Base-by-base conservation (phyloP, 2,113 vertebrate species). In the Oreochromis niloticus region DNA sequence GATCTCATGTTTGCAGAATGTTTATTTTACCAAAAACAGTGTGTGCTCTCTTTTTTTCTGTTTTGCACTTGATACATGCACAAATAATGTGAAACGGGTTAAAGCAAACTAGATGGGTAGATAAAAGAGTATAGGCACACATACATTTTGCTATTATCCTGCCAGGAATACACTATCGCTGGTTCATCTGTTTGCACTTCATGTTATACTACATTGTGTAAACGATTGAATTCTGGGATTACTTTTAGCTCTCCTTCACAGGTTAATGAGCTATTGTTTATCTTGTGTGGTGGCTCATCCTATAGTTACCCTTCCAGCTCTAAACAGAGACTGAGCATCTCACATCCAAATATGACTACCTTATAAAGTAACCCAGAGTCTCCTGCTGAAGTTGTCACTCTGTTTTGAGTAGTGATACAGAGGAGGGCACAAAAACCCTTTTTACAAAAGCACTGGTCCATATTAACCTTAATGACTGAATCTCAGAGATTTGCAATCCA, bases 1-100 rank as follows among this genome's bases (percentile, higher is more conserved):
- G 80, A 89, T 83, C 81, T 87, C 89, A 90, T 80, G 59, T n/a
- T 66, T 75, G 66, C 81, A 88, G 85, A 88, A 89, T 85, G 61
- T 83, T 83, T 73, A 50, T 80, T 84, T 86, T 43, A 80, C 7
- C 30, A 56, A 84, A 85, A 61, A 83, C 78, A 27, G 55, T 39
- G 5, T 3, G 3, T 7, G 16, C 22, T 55, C 12, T 6, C 50
- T 61, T 43, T 75, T 50, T 78, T 8, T 32, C 24, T 12, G 48
- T 52, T 78, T 89, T 71, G 36, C 17, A 19, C 30, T 81, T 19
- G 8, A 43, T 27, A 46, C 9, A 43, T 66, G 63, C 41, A 71
- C 80, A 84, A 32, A 83, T 55, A 82, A 24, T 90, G 43, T 54
- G 17, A 12, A 27, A 66, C 52, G 14, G 19, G 12, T 46, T 59